Evolutionary conservation across 2,888 invertebrate genomes (phyloP).

Genomic region (Acheta domesticus): DNA sequence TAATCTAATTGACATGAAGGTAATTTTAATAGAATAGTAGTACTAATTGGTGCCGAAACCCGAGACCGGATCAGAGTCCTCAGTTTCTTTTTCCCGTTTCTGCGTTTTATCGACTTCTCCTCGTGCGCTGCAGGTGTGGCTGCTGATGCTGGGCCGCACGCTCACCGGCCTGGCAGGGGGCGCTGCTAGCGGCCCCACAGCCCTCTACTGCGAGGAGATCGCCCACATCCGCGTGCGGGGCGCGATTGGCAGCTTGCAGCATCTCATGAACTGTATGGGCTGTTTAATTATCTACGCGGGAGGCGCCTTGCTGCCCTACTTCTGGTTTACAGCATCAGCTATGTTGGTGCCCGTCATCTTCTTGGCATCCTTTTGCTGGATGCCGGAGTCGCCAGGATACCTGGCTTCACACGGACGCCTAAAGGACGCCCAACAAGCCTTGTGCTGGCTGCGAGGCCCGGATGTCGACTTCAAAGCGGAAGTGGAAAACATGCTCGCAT

Average conservation of each 20-base stretch:
- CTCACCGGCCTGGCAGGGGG: background rate
- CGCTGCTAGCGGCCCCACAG: background rate
- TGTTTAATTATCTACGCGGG: background rate
- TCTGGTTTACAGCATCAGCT: background rate
- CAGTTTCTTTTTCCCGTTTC: too few relatives aligned
- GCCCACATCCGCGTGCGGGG: background rate
- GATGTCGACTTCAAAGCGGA: too few relatives aligned
- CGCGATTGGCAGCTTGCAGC: background rate
- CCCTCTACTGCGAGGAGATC: background rate
- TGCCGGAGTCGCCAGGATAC: background rate
- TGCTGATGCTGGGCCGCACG: background rate
- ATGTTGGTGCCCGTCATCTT: background rate
- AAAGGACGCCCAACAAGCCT: too few relatives aligned
- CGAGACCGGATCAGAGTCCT: too few relatives aligned
- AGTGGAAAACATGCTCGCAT: too few relatives aligned
- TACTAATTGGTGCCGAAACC: too few relatives aligned
- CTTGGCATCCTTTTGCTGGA: background rate
- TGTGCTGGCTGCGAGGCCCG: too few relatives aligned
- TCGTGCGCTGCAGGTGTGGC: background rate
- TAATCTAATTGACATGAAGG: too few relatives aligned
- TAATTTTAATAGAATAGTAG: too few relatives aligned
- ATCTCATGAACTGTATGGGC: background rate
- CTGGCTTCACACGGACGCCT: background rate
- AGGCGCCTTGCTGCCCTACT: background rate
- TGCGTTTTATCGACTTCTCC: too few relatives aligned